These are phyloP conservation scores for Carassius gibelio DNA, from an alignment of 2,113 vertebrate genomes.

Conservation along the genomic window DNA sequence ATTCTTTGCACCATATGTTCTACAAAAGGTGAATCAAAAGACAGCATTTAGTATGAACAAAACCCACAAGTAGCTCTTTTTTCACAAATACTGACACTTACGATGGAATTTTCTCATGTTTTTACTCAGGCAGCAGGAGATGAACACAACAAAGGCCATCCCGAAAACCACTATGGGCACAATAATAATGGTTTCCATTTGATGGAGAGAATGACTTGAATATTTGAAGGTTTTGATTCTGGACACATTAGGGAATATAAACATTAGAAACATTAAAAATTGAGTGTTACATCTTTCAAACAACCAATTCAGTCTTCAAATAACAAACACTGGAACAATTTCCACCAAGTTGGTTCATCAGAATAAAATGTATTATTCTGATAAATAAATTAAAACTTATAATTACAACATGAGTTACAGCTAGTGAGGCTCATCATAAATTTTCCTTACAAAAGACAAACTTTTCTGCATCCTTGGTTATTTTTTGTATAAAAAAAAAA, in stretches of 20 bases:
- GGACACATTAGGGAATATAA: background rate
- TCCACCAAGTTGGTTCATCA: too few relatives aligned
- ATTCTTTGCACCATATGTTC: constrained; percentile 72
- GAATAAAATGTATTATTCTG: too few relatives aligned
- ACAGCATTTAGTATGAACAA: background rate
- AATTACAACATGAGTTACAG: too few relatives aligned
- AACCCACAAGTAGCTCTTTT: background rate
- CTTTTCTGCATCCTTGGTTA: too few relatives aligned
- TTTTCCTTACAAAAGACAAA: too few relatives aligned
- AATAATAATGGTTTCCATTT: background rate
- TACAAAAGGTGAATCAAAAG: background rate
- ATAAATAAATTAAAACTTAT: too few relatives aligned
- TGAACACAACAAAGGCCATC: too few relatives aligned
- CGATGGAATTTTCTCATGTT: background rate
- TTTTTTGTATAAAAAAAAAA: too few relatives aligned
- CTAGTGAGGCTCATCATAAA: too few relatives aligned
- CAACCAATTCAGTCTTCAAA: background rate
- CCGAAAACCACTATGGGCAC: background rate
- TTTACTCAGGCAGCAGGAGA: background rate
- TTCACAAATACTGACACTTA: background rate
- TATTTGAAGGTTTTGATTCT: background rate
- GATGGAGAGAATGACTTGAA: background rate
- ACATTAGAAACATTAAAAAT: background rate
- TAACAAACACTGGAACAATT: too few relatives aligned
- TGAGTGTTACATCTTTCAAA: background rate